phyloP scores from a whole-genome alignment of 2,888 invertebrate genomes.

The Lucinisca nassula region DNA sequence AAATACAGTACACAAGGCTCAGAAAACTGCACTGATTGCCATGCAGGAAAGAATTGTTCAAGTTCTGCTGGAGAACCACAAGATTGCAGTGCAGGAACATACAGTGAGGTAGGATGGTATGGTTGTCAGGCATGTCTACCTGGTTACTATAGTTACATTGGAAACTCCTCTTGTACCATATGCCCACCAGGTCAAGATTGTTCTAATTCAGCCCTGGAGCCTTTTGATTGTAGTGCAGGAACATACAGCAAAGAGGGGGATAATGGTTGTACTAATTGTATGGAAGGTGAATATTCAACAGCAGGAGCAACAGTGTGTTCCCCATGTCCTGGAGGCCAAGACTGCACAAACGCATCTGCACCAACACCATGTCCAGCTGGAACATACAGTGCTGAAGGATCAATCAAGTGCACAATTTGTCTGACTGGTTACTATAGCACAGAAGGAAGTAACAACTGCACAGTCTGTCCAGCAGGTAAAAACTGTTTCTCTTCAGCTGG shows the following conservation, averaged over 20 bases:
- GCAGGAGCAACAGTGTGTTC: slow-evolving; percentile 52
- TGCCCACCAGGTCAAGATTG: slow-evolving; percentile 38
- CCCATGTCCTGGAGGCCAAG: neutral
- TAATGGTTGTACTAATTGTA: neutral
- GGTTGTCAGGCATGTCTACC: slow-evolving; percentile 76
- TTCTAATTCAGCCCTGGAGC: neutral
- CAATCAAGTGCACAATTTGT: neutral
- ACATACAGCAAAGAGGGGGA: slow-evolving; percentile 56
- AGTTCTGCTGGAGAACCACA: slow-evolving; percentile 54
- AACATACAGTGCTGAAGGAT: neutral
- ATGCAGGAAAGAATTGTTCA: slow-evolving; percentile 63
- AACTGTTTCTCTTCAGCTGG: neutral
- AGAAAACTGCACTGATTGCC: slow-evolving; percentile 45
- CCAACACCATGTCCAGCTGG: neutral
- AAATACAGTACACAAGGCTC: slow-evolving; percentile 31
- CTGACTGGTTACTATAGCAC: neutral
- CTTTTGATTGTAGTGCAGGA: no score
- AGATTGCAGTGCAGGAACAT: slow-evolving; percentile 80
- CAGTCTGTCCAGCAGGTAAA: neutral
- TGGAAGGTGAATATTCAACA: slow-evolving; percentile 68
- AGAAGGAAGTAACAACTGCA: neutral
- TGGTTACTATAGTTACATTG: slow-evolving; percentile 59
- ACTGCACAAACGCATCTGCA: neutral
- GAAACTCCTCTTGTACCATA: neutral
- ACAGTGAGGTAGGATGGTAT: slow-evolving; percentile 77